Evolutionary conservation across 2,113 vertebrate genomes (phyloP).

Genomic region (Onychorhynchus coronatus): DNA sequence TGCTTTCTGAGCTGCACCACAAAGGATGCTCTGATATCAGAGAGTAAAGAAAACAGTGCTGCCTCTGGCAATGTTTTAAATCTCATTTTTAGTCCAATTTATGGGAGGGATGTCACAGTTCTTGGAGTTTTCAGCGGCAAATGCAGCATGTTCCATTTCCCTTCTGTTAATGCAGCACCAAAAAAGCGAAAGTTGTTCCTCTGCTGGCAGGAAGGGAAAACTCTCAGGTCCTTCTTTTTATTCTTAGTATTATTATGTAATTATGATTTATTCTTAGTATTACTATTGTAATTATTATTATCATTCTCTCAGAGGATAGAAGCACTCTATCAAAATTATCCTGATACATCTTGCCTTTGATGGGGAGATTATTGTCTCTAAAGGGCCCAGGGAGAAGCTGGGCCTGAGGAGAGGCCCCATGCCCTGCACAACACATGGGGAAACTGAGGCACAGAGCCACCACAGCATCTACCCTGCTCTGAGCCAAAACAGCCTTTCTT

Average conservation of each 20-base stretch:
- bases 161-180: background rate
- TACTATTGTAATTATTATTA: background rate
- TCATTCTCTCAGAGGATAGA: background rate
- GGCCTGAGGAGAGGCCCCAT: background rate
- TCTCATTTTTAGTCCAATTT: background rate
- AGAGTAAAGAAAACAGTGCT: background rate
- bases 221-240: background rate
- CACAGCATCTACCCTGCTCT: background rate
- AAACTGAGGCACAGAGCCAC: background rate
- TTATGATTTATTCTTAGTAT: background rate
- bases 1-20: rapidly evolving
- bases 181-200: background rate
- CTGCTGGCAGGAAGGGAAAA: background rate
- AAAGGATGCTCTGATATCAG: background rate
- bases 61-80: background rate
- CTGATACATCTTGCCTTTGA: background rate
- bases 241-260: background rate
- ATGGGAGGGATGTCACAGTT: no score
- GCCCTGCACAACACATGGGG: background rate
- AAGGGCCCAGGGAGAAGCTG: background rate
- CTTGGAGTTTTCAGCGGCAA: background rate
- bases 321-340: background rate
- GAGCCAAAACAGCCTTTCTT: background rate
- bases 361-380: background rate
- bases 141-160: background rate